These are phyloP conservation scores for Enteromius unitaeniatus DNA, from an alignment of 2,797 vertebrate genomes.

Conservation along the genomic window DNA sequence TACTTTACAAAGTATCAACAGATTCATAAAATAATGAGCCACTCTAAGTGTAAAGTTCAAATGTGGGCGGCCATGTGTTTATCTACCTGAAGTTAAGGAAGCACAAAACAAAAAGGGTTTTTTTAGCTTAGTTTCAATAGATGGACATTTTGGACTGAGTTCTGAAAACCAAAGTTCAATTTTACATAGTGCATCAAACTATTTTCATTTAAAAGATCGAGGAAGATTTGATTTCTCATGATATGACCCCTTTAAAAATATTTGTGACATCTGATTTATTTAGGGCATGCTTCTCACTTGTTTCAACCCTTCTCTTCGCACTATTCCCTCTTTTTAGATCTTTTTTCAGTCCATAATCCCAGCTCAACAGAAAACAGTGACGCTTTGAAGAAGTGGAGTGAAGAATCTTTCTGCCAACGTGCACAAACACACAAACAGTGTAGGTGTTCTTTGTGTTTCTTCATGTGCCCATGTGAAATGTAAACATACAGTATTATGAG, in stretches of 20 bases:
- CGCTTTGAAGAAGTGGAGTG: slow-evolving; percentile 39
- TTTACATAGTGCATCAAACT: background rate
- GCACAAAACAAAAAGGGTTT: background rate
- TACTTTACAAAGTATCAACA: background rate
- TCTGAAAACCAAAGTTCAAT: background rate
- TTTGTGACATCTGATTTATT: slow-evolving; percentile 24
- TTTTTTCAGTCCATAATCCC: slow-evolving; percentile 34
- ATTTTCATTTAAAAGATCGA: slow-evolving; percentile 5
- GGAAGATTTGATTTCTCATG: background rate
- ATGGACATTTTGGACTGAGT: background rate
- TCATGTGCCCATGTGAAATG: slow-evolving; percentile 34
- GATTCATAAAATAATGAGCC: slow-evolving; percentile 4
- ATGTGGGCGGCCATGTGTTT: background rate
- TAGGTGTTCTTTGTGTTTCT: slow-evolving; percentile 35
- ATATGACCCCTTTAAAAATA: slow-evolving; percentile 9
- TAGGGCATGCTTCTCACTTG: slow-evolving; percentile 1
- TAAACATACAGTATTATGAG: slow-evolving; percentile 32
- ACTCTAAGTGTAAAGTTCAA: background rate
- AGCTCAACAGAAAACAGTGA: slow-evolving; percentile 18
- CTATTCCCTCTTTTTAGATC: slow-evolving; percentile 28
- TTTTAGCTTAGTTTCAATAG: background rate
- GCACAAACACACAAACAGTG: slow-evolving; percentile 65
- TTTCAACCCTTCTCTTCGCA: background rate
- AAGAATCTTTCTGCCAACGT: slow-evolving; percentile 59
- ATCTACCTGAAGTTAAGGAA: slow-evolving; percentile 1